These are phyloP conservation scores for Ammodytes marinus DNA, from an alignment of 2,113 vertebrate species.

Conservation along the genomic window DNA sequence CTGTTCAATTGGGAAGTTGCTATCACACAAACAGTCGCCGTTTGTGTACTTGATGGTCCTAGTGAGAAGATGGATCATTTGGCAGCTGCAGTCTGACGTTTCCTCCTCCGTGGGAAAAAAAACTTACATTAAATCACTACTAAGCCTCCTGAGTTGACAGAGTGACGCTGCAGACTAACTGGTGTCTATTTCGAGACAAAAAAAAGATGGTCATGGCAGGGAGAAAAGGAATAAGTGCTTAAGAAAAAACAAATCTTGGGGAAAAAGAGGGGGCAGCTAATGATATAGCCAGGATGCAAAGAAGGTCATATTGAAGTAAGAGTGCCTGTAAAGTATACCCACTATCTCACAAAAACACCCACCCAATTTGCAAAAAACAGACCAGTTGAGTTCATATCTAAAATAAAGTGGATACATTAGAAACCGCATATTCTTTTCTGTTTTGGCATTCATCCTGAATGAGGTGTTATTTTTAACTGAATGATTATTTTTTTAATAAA, in stretches of 20 bases:
- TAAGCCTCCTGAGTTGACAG: conserved; percentile 36
- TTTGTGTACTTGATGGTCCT: conserved; percentile 45
- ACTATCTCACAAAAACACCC: conserved; percentile 6
- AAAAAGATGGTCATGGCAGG: not conserved
- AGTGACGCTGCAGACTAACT: conserved; percentile 16
- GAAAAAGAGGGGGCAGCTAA: not conserved
- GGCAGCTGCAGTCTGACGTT: conserved; percentile 49
- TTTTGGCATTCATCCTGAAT: not conserved
- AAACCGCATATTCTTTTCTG: not conserved
- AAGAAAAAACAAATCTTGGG: not conserved
- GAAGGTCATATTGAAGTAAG: conserved; percentile 18
- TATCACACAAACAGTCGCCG: conserved; percentile 15
- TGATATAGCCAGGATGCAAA: conserved; percentile 1
- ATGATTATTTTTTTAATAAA: too few species aligned
- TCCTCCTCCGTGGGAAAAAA: conserved; percentile 41
- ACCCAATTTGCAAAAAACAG: conserved; percentile 4
- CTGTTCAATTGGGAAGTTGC: conserved; percentile 1
- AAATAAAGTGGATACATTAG: not conserved
- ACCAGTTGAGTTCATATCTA: not conserved
- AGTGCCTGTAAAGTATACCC: conserved; percentile 3
- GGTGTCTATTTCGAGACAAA: not conserved
- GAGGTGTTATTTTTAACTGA: not conserved
- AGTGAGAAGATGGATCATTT: conserved; percentile 50
- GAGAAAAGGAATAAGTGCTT: not conserved
- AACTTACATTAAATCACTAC: conserved; percentile 24